Evolutionary conservation across 2,797 vertebrate species (phyloP), one percentile per base, ranked within the genome.

Genomic region (Lagorchestes hirsutus): DNA sequence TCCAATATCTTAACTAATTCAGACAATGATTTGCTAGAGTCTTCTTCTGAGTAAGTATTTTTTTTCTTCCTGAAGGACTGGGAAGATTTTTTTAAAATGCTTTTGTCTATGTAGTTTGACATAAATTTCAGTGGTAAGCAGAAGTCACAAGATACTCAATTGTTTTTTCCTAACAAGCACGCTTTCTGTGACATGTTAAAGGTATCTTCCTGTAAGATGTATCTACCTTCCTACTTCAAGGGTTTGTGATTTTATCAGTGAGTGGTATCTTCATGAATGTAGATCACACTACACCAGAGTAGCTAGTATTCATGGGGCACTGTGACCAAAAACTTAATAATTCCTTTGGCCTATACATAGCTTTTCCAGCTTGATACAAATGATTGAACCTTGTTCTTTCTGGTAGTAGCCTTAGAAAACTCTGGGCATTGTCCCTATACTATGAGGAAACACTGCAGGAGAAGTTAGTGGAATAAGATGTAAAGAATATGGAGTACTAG

Each of bases 1-100:
- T 99, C 99, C 97, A 99, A 99, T 96, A 99, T 99, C 96, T 99
- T 99, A 98, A 99, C 96, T 87, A 99, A 99, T 98, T 99, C 99
- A 0, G 99, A 99, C 92, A 98, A 97, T 8, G 98, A 98, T 14
- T 98, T 99, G 96, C 98, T 99, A 46, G 98, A 98, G 5, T 98
- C 99, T 29, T 99, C 99, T 27, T 99, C 99, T 96, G 99, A 98
- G 99, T 99, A 98, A 98, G 99, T 98, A 95, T 96, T 93, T 92
- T 52, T 40, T 40, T 34, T 58, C 40, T 90, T 14, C 46, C 82
- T 96, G 62, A n/a, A 14, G 59, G 34, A 22, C 34, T 93, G 11
- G 55, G 92, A 27, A 90, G 4, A 55, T 40, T 95, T 14, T 40
- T 95, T 14, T 6, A 24, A 11, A 31, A 31, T 93, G 22, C 95